Evolutionary conservation across 2,888 invertebrate species (phyloP).

Genomic region (Eudasyphora cyanicolor): DNA sequence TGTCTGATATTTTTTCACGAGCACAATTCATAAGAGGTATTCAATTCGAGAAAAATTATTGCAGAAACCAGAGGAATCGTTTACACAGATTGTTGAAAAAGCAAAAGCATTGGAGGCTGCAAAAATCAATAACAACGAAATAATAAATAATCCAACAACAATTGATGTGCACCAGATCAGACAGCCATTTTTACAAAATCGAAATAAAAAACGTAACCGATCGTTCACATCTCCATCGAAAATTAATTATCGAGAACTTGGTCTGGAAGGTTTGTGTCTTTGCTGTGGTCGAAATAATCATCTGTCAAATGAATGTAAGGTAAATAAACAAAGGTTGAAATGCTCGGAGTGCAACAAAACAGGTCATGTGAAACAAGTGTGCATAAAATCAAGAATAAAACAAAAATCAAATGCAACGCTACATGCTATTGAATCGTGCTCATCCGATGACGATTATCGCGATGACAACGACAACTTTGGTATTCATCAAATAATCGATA

Average conservation of each 20-base stretch:
- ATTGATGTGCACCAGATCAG: background rate
- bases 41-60: background rate
- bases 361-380: conserved; percentile 3
- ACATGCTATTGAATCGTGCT: background rate
- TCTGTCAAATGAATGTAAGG: background rate
- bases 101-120: background rate
- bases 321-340: background rate
- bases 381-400: background rate
- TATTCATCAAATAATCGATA: conserved; percentile 47
- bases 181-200: background rate
- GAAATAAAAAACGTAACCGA: background rate
- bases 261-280: background rate
- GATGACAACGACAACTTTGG: conserved; percentile 17
- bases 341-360: background rate
- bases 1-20: conserved; percentile 1
- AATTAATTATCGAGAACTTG: background rate
- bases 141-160: background rate
- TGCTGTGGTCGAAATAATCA: background rate
- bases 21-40: background rate
- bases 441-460: background rate
- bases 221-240: conserved; percentile 1
- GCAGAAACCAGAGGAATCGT: background rate
- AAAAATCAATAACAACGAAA: background rate
- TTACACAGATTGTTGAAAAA: background rate
- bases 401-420: background rate